Percentiles rank a stretch among this genome's conserved stretches.
phyloP scores from a whole-genome alignment of 2,113 vertebrate genomes.

The Neomonachus schauinslandi region DNA sequence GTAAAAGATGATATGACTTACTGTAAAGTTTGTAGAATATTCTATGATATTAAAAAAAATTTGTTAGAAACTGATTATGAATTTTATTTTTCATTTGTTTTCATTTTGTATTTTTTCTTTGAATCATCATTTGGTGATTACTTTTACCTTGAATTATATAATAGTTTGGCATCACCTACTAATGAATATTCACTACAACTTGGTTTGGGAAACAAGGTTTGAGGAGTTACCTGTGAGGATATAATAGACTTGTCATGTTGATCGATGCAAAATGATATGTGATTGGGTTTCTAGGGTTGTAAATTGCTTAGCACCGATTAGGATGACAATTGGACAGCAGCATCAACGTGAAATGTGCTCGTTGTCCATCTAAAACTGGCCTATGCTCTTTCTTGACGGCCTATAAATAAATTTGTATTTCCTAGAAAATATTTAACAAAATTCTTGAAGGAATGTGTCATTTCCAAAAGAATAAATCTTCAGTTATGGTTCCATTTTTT shows the following conservation, averaged over 20 bases:
- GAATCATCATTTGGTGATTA: background rate
- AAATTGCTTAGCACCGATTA: constrained; percentile 54
- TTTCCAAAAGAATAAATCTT: background rate
- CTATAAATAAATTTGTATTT: background rate
- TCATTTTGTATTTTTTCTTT: background rate
- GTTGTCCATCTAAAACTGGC: background rate
- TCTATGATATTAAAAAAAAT: background rate
- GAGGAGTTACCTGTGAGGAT: constrained; percentile 62
- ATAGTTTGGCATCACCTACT: constrained; percentile 43
- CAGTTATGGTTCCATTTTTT: background rate
- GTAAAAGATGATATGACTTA: background rate
- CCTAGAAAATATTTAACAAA: background rate
- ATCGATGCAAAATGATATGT: constrained; percentile 72
- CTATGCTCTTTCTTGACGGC: background rate
- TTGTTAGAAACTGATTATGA: background rate
- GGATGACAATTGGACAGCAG: background rate
- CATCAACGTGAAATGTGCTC: background rate
- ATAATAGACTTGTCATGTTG: constrained; percentile 70
- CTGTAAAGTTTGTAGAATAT: background rate
- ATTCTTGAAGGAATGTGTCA: background rate
- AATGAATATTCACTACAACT: constrained; percentile 45
- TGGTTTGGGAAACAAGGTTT: constrained; percentile 53
- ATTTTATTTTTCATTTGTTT: background rate
- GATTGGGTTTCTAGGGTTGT: constrained; percentile 70
- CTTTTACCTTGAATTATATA: constrained; percentile 43